Evolutionary conservation across 2,113 vertebrate genomes (phyloP), one percentile per base, ranked within the genome.

Genomic region (Vanacampus margaritifer): DNA sequence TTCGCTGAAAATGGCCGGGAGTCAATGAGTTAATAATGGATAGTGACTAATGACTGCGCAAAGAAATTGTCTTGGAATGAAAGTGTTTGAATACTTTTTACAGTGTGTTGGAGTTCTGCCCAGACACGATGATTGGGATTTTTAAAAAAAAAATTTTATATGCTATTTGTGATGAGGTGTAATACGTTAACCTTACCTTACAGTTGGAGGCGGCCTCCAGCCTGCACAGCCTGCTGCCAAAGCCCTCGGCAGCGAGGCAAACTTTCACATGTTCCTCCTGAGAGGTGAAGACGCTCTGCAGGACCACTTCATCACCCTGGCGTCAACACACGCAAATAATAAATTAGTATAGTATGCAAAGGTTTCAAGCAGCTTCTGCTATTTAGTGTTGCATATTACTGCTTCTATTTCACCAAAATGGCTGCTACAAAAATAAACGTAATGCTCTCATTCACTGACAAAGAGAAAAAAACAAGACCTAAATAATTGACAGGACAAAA

Each of bases 121-220:
- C 39, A 41, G 10, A 41, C 39, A 41, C 39, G 39, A 13, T 13
- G 39, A 17, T 5, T 14, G 4, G 39, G 4, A 3, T n/a, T n/a
- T n/a, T n/a, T n/a, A n/a, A n/a, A n/a, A n/a, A n/a, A n/a, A n/a
- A n/a, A n/a, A n/a, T n/a, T n/a, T n/a, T n/a, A n/a, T n/a, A 5
- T 41, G 2, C 43, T 4, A 26, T 54, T 36, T 23, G 3, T 11
- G 36, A 23, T 24, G 41, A 10, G 0, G 14, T 60, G n/a, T 14
- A 69, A 60, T 39, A 43, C 0, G 39, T 43, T 13, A 0, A 43
- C 43, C 70, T 62, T 84, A 98, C 96, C 94, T 98, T 97, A 71
- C 94, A 94, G 91, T 98, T 96, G 14, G 94, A 96, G 32, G 94
- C 96, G 65, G 93, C 91, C 80, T 98, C 95, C 82, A 98, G 88